Percentiles rank a stretch among this genome's conserved stretches.
phyloP scores from a whole-genome alignment of 2,113 vertebrate species.

The Herpailurus yagouaroundi region DNA sequence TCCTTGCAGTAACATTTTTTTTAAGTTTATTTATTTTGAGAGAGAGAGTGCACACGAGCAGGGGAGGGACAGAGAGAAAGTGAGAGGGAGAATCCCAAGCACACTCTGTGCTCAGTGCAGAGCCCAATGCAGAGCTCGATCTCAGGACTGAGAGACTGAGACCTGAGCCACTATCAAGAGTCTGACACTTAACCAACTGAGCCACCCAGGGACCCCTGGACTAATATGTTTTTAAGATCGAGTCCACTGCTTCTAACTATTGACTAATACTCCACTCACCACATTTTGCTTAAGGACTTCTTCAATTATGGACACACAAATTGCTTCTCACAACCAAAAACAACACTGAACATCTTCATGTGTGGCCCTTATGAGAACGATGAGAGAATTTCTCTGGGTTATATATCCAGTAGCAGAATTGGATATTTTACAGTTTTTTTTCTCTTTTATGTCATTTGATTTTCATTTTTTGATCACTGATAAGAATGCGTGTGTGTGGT shows the following conservation, averaged over 20 bases:
- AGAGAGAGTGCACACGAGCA: too few relatives aligned
- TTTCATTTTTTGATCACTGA: constrained; percentile 37
- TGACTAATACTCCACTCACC: not conserved
- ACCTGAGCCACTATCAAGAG: too few relatives aligned
- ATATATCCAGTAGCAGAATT: not conserved
- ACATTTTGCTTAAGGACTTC: constrained; percentile 41
- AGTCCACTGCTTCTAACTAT: not conserved
- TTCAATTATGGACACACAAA: not conserved
- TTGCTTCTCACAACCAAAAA: not conserved
- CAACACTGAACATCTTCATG: not conserved
- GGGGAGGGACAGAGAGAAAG: too few relatives aligned
- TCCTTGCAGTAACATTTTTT: not conserved
- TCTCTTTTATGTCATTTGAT: not conserved
- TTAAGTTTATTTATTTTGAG: not conserved
- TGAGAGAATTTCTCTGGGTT: not conserved
- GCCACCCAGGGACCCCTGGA: not conserved
- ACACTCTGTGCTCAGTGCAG: too few relatives aligned
- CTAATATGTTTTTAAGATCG: constrained; percentile 20
- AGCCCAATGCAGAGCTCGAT: too few relatives aligned
- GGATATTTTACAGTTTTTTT: constrained; percentile 4
- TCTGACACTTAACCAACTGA: too few relatives aligned
- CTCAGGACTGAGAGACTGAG: too few relatives aligned
- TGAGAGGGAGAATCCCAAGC: too few relatives aligned
- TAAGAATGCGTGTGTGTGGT: not conserved
- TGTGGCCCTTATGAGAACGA: not conserved